A percentile compares a stretch with the other conserved stretches of the same genome.
Evolutionary conservation across 2,113 vertebrate genomes (phyloP).

Genomic region (Saimiri boliviensis): DNA sequence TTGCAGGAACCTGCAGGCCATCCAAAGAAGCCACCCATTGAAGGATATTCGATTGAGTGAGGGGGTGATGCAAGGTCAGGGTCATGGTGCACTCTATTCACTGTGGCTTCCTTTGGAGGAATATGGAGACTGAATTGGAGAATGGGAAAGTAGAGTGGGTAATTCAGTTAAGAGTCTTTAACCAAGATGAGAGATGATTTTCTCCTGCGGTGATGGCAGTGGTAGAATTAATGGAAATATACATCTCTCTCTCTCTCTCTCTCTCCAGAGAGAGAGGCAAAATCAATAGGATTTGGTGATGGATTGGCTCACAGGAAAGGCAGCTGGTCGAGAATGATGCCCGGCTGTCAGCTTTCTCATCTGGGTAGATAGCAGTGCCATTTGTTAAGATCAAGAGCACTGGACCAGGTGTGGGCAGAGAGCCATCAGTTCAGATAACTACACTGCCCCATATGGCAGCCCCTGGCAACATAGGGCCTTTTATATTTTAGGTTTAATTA

Average conservation of each 20-base stretch:
- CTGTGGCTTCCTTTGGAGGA: background rate
- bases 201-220: background rate
- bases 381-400: background rate
- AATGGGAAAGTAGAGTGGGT: background rate
- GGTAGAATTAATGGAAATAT: background rate
- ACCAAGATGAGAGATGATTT: background rate
- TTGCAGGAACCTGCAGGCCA: background rate
- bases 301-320: background rate
- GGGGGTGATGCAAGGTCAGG: background rate
- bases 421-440: background rate
- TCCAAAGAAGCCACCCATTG: background rate
- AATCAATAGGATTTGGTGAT: background rate
- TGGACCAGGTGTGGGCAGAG: background rate
- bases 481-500: background rate
- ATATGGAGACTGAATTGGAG: background rate
- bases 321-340: background rate
- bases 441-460: background rate
- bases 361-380: background rate
- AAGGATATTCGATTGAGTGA: background rate
- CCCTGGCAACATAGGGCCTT: background rate
- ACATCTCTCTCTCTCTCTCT: background rate
- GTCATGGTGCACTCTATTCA: background rate
- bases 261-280: background rate
- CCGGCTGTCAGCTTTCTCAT: background rate
- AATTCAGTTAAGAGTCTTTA: background rate